Percentiles rank a stretch among this genome's conserved stretches.
These are phyloP conservation scores for Zaprionus capensis DNA, from an alignment of 1,140 invertebrate species.

Conservation along the genomic window DNA sequence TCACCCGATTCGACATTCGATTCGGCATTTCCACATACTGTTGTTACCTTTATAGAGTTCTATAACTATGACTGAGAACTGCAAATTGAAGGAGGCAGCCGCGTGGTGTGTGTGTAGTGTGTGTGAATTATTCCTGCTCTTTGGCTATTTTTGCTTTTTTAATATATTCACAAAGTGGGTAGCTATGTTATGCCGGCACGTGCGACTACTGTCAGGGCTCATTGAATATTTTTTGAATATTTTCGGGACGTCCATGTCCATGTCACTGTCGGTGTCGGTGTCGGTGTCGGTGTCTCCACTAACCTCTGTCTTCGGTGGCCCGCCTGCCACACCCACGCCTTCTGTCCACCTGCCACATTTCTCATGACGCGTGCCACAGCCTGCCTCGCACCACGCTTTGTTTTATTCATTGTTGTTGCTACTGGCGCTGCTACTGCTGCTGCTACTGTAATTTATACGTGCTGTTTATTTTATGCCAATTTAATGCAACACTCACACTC, in stretches of 20 bases:
- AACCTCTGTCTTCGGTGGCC: neutral
- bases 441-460: constrained; percentile 75
- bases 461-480: constrained; percentile 81
- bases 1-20: neutral
- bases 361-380: constrained; percentile 41
- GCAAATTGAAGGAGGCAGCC: neutral
- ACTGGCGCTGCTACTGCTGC: constrained; percentile 47
- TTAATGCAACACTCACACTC: constrained; percentile 69
- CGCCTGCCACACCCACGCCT: constrained; percentile 5
- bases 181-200: constrained; percentile 39
- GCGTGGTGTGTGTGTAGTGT: neutral
- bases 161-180: constrained; percentile 62
- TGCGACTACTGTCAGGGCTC: constrained; percentile 30
- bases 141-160: constrained; percentile 48
- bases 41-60: neutral
- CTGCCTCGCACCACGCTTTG: constrained; percentile 40
- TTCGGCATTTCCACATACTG: neutral
- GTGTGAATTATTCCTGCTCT: constrained; percentile 15
- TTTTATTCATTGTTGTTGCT: constrained; percentile 61
- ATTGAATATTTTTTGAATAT: constrained; percentile 47
- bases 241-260: constrained; percentile 1
- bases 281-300: neutral
- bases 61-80: neutral
- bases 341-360: constrained; percentile 61
- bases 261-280: neutral